Evolutionary conservation across 2,888 invertebrate species (phyloP).

Genomic region (Pheosia gnoma): DNA sequence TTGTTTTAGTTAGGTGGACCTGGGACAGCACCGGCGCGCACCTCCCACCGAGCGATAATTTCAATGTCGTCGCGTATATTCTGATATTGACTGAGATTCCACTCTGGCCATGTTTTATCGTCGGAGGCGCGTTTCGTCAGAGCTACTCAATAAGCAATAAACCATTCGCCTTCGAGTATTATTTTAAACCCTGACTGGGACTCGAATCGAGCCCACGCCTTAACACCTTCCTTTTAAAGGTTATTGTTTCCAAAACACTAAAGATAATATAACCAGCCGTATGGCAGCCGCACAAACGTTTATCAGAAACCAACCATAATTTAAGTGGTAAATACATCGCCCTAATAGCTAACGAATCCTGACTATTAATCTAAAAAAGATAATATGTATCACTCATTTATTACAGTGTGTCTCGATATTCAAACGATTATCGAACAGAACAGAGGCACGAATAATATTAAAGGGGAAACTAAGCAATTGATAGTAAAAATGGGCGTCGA

Average conservation of each 20-base stretch:
- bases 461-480: slow-evolving; percentile 82
- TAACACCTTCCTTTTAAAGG: slow-evolving; percentile 83
- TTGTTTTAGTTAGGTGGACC: slow-evolving; percentile 71
- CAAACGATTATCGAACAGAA: slow-evolving; percentile 34
- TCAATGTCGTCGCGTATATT: slow-evolving; percentile 79
- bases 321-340: not conserved
- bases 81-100: slow-evolving; percentile 82
- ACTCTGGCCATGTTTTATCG: slow-evolving; percentile 75
- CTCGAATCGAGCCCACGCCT: slow-evolving; percentile 74
- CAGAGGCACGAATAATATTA: slow-evolving; percentile 74
- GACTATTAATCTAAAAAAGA: not conserved
- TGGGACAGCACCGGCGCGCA: slow-evolving; percentile 59
- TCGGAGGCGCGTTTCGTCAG: slow-evolving; percentile 78
- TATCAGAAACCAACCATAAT: not conserved
- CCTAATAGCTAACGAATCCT: too few species aligned
- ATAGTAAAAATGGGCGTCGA: slow-evolving; percentile 80
- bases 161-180: slow-evolving; percentile 81
- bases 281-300: not conserved
- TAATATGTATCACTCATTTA: slow-evolving; percentile 19
- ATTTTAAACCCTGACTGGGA: slow-evolving; percentile 75
- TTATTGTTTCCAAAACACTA: slow-evolving; percentile 78
- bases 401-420: slow-evolving; percentile 36
- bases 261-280: slow-evolving; percentile 56
- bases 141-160: slow-evolving; percentile 83
- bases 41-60: slow-evolving; percentile 82